phyloP scores from a whole-genome alignment of 2,888 invertebrate species.

The Smittia aterrima region DNA sequence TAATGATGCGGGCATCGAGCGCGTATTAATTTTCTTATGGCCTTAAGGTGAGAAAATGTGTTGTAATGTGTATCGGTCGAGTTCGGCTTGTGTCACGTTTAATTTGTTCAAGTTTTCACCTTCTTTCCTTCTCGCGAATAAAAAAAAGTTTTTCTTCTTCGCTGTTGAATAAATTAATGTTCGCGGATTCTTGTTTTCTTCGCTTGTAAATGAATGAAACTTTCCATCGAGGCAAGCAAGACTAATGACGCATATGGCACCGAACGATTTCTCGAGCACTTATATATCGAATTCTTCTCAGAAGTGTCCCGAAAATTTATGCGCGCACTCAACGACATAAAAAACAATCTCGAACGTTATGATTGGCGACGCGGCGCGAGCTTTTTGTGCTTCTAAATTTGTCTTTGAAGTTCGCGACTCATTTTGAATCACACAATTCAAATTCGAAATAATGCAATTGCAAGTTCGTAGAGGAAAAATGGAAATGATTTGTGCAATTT shows the following conservation, averaged over 20 bases:
- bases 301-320: background rate
- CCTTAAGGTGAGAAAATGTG: conserved; percentile 30
- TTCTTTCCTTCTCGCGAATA: background rate
- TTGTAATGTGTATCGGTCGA: background rate
- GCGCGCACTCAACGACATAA: background rate
- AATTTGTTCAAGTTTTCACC: conserved; percentile 16
- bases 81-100: background rate
- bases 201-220: background rate
- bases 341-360: background rate
- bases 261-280: background rate
- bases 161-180: background rate
- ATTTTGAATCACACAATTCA: too few species aligned
- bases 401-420: too few species aligned
- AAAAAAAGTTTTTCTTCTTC: background rate
- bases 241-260: background rate
- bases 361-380: background rate
- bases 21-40: conserved; percentile 12
- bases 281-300: background rate
- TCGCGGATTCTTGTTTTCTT: background rate
- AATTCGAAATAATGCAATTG: background rate
- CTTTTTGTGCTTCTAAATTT: background rate
- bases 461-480: too few species aligned
- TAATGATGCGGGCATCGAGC: conserved; percentile 15
- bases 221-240: background rate
- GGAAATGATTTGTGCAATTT: background rate